Percentiles rank a stretch among this genome's conserved stretches.
Evolutionary conservation across 2,113 vertebrate genomes (phyloP).

Genomic region (Notothenia rossii): DNA sequence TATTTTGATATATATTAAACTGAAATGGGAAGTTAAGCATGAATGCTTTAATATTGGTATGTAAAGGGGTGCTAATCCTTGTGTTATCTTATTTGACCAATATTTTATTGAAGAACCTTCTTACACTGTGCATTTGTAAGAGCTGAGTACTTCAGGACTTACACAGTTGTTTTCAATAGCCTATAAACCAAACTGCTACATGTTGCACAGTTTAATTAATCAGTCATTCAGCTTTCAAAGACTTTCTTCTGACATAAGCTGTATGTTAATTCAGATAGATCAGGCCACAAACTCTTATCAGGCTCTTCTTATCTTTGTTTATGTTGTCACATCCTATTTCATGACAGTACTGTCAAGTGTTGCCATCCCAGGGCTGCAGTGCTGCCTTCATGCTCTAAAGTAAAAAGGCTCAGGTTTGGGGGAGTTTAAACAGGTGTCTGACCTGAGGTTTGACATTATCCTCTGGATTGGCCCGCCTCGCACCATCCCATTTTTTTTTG

Average conservation of each 20-base stretch:
- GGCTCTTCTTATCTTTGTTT: slow-evolving; percentile 36
- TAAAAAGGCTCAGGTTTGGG: slow-evolving; percentile 64
- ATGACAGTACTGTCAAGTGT: slow-evolving; percentile 13
- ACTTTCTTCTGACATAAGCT: neutral
- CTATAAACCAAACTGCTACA: neutral
- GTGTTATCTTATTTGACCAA: too few species aligned
- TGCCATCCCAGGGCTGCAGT: neutral
- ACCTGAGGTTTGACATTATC: slow-evolving; percentile 50
- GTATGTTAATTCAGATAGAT: neutral
- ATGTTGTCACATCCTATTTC: neutral
- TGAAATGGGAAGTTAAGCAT: too few species aligned
- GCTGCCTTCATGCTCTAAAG: slow-evolving; percentile 58
- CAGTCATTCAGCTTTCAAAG: neutral
- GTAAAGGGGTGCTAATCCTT: too few species aligned
- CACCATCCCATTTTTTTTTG: too few species aligned
- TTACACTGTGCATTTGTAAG: too few species aligned
- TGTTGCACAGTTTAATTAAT: neutral
- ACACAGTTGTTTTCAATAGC: neutral
- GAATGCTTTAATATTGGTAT: too few species aligned
- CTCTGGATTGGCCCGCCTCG: slow-evolving; percentile 1
- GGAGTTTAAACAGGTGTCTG: slow-evolving; percentile 84
- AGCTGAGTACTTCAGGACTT: too few species aligned
- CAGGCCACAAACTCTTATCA: neutral
- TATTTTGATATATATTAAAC: too few species aligned
- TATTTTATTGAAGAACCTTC: too few species aligned